Evolutionary conservation across 2,888 invertebrate genomes (phyloP), one percentile per base, ranked within the genome.

Genomic region (Apotomis betuletana): DNA sequence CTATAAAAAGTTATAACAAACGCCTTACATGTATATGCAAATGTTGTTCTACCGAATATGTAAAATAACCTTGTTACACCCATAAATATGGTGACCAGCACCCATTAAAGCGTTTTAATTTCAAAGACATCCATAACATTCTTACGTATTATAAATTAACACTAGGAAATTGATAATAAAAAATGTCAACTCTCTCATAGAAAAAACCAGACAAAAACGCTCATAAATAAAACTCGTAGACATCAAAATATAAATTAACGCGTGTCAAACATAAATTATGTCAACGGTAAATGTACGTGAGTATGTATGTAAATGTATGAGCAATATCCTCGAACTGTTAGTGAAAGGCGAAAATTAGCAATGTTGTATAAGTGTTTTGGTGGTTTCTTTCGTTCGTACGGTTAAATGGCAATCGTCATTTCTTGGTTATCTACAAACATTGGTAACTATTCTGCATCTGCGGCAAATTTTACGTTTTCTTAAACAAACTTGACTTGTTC

Each of bases 181-280:
- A 74, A 75, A 76, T 73, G 74, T 75, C 73, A 70, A 44, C 65
- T 76, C 74, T 49, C 67, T 67, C 63, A 75, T 70, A 67, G 38
- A 70, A 69, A 70, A 74, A 75, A 63, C 62, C 62, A 59, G 52
- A 72, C 54, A 72, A 72, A 74, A 75, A 74, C 61, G 52, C 38
- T 15, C 52, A 68, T 74, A 69, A 74, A 75, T 74, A 75, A 75
- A 75, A 75, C 67, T 59, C 46, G 61, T 46, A 38, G 67, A 67
- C 67, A 69, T 71, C 67, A 60, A 72, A 74, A 75, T 68, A 75
- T 75, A 75, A 72, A 75, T 75, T 64, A 74, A 68, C 60, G 54
- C 60, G 38, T 58, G 75, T 75, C 74, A 69, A 64, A 72, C 75
- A 73, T 70, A 75, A 73, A 75, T 70, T 70, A 65, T 69, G 69